Percentiles rank a stretch among this genome's conserved stretches.
These are phyloP conservation scores for Cecidostiba fungosa DNA, from an alignment of 2,888 invertebrate species.

Conservation along the genomic window DNA sequence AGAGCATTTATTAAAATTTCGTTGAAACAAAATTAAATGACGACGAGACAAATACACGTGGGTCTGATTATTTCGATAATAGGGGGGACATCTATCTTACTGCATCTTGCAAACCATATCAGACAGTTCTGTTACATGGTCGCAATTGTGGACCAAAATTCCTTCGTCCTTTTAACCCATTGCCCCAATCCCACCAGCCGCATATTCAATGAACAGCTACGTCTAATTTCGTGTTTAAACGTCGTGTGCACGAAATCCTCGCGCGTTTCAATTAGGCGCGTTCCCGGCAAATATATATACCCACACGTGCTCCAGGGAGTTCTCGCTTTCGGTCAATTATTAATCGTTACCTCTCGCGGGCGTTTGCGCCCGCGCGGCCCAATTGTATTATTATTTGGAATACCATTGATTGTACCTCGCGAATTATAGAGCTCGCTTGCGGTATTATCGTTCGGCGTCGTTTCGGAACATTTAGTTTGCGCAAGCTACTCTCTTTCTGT, in stretches of 20 bases:
- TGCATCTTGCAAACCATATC: no score
- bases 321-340: conserved; percentile 40
- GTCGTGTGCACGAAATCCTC: not conserved
- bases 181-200: not conserved
- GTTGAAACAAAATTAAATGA: no score
- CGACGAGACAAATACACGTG: no score
- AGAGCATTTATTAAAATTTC: no score
- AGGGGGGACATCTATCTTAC: no score
- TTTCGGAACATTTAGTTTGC: conserved; percentile 37
- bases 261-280: conserved; percentile 29
- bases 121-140: no score
- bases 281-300: not conserved
- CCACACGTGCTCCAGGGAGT: not conserved
- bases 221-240: conserved; percentile 14
- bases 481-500: not conserved
- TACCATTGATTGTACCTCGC: conserved; percentile 59
- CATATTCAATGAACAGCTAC: not conserved
- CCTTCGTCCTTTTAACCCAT: not conserved
- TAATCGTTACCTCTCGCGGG: conserved; percentile 25
- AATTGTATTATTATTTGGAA: conserved; percentile 65
- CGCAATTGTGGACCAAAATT: no score
- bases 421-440: conserved; percentile 41
- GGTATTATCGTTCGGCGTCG: conserved; percentile 18
- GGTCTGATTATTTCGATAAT: no score
- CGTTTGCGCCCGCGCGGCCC: conserved; percentile 8